These are phyloP conservation scores for Leptogaster cylindrica DNA, from an alignment of 2,888 invertebrate species.

Conservation along the genomic window DNA sequence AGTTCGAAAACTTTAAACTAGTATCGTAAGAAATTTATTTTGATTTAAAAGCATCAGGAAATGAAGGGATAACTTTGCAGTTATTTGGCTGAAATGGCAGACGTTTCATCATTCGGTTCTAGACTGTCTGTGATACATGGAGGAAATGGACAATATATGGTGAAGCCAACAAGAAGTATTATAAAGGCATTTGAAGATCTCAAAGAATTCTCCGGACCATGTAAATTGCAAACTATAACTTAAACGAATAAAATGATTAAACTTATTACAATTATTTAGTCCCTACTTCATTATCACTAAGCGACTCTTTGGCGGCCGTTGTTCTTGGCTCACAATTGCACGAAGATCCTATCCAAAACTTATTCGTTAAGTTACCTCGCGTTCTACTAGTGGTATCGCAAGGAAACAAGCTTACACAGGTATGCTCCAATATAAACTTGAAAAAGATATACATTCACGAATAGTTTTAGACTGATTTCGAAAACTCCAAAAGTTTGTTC, in stretches of 20 bases:
- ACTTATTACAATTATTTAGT: constrained; percentile 44
- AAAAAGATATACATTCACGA: neutral
- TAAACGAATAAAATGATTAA: too few relatives aligned
- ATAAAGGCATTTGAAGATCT: constrained; percentile 62
- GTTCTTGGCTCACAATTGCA: constrained; percentile 63
- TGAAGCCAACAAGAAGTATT: constrained; percentile 67
- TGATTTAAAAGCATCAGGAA: neutral
- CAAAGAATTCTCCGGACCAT: constrained; percentile 61
- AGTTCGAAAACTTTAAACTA: constrained; percentile 66
- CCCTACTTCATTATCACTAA: constrained; percentile 48
- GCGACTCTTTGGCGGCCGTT: constrained; percentile 63
- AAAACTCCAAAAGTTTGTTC: constrained; percentile 46
- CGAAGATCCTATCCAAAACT: too few relatives aligned
- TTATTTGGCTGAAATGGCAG: constrained; percentile 66
- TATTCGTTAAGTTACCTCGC: constrained; percentile 57
- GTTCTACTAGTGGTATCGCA: constrained; percentile 66
- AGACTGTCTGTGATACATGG: constrained; percentile 70
- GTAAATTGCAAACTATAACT: constrained; percentile 63
- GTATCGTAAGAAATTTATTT: constrained; percentile 62
- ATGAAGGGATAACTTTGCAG: constrained; percentile 55
- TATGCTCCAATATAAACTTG: constrained; percentile 37
- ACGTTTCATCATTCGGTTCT: constrained; percentile 68
- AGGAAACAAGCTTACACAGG: constrained; percentile 61
- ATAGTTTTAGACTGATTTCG: constrained; percentile 46
- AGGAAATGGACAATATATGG: constrained; percentile 68